Percentiles rank a stretch among this genome's conserved stretches.
These are phyloP conservation scores for Amorpha juglandis DNA, from an alignment of 2,888 invertebrate species.

Conservation along the genomic window DNA sequence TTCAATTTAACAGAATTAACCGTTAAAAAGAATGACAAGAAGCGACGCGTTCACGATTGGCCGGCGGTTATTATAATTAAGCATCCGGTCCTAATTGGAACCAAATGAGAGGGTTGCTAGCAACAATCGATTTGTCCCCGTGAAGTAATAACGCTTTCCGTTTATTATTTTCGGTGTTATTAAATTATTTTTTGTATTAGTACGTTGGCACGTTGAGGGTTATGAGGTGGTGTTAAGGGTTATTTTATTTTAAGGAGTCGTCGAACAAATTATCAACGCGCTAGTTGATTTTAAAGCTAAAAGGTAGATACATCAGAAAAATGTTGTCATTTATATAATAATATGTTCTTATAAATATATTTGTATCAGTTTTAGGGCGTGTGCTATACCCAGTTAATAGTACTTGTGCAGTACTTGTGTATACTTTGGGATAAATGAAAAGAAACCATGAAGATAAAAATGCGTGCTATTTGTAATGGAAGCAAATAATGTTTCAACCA, in stretches of 20 bases:
- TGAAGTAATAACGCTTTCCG: slow-evolving; percentile 77
- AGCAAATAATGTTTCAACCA: no score
- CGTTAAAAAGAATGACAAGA: slow-evolving; percentile 16
- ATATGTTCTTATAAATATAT: no score
- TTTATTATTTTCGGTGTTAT: slow-evolving; percentile 23
- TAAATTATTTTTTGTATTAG: slow-evolving; percentile 9
- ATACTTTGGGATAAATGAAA: no score
- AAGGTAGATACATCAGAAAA: no score
- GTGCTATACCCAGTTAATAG: no score
- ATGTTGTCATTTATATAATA: no score
- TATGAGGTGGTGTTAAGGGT: background rate
- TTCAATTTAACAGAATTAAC: slow-evolving; percentile 12
- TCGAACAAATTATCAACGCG: no score
- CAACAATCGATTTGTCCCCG: slow-evolving; percentile 78
- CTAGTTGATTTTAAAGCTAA: no score
- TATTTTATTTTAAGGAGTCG: background rate
- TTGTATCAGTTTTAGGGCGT: no score
- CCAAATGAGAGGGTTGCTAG: slow-evolving; percentile 77
- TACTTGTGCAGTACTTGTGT: no score
- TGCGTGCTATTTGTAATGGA: no score
- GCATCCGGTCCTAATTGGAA: slow-evolving; percentile 80
- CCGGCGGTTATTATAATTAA: slow-evolving; percentile 74
- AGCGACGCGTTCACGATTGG: slow-evolving; percentile 50
- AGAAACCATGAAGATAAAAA: no score
- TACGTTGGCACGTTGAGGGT: background rate